A percentile compares a stretch with the other conserved stretches of the same genome.
phyloP scores from a whole-genome alignment of 2,888 invertebrate species.

The Agonum fuliginosum region DNA sequence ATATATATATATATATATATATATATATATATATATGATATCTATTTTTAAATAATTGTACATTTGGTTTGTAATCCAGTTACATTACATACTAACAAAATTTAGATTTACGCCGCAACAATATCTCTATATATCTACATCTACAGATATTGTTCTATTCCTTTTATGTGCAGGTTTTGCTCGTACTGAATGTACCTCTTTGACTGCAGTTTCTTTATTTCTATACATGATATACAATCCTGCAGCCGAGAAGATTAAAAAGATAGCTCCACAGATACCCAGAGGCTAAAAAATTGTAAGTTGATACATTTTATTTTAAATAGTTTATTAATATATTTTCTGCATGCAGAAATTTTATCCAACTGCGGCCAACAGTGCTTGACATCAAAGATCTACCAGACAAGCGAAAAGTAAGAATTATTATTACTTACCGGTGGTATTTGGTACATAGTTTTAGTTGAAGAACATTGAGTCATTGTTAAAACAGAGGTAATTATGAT shows the following conservation, averaged over 20 bases:
- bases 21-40: no score
- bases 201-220: conserved; percentile 49
- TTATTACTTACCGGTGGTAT: conserved; percentile 47
- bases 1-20: no score
- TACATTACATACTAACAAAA: no score
- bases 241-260: conserved; percentile 38
- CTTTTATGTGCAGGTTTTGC: background rate
- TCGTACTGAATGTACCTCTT: background rate
- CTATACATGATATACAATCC: conserved; percentile 49
- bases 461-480: conserved; percentile 35
- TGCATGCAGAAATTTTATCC: no score
- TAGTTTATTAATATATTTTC: background rate
- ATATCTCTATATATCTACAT: conserved; percentile 1
- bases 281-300: conserved; percentile 38
- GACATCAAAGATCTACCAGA: background rate
- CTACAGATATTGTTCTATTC: background rate
- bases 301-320: background rate
- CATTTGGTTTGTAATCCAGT: no score
- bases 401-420: background rate
- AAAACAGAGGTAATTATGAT: conserved; percentile 36
- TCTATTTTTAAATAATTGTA: no score
- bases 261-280: conserved; percentile 45
- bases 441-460: conserved; percentile 1
- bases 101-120: no score
- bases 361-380: no score